These are phyloP conservation scores for Balaeniceps rex DNA, from an alignment of 2,113 vertebrate genomes.

Conservation along the genomic window DNA sequence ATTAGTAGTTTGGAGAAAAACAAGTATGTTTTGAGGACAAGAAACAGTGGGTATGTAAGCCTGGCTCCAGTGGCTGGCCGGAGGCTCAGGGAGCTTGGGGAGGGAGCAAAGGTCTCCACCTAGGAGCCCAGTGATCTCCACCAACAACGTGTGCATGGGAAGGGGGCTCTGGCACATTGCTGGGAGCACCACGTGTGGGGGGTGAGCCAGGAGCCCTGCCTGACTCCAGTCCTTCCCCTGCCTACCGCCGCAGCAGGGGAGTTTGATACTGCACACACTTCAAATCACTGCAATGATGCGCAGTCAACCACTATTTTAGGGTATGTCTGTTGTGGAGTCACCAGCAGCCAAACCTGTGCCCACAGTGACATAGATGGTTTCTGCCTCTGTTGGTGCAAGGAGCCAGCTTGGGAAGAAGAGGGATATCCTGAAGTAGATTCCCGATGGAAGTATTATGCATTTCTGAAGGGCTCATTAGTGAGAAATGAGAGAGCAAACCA, in stretches of 20 bases:
- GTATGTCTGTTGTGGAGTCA: rapidly evolving
- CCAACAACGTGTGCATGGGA: rapidly evolving
- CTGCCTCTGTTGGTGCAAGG: rapidly evolving
- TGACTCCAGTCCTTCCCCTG: background rate
- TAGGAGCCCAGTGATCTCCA: background rate
- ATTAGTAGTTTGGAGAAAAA: background rate
- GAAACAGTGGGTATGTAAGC: background rate
- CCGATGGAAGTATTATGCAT: background rate
- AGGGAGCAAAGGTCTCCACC: background rate
- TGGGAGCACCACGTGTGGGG: too few species aligned
- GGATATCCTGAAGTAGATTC: background rate
- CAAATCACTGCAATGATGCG: background rate
- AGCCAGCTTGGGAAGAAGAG: background rate
- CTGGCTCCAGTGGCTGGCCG: rapidly evolving
- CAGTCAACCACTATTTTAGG: background rate
- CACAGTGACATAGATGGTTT: rapidly evolving
- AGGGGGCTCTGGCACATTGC: background rate
- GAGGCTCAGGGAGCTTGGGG: rapidly evolving
- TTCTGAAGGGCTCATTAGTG: background rate
- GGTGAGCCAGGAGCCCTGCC: background rate
- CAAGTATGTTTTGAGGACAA: background rate
- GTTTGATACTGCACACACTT: rapidly evolving
- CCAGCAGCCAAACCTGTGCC: background rate
- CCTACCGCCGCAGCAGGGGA: rapidly evolving
- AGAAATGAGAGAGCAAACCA: background rate